These are phyloP conservation scores for Diplodus puntazzo DNA, from an alignment of 2,797 vertebrate genomes.

Conservation along the genomic window DNA sequence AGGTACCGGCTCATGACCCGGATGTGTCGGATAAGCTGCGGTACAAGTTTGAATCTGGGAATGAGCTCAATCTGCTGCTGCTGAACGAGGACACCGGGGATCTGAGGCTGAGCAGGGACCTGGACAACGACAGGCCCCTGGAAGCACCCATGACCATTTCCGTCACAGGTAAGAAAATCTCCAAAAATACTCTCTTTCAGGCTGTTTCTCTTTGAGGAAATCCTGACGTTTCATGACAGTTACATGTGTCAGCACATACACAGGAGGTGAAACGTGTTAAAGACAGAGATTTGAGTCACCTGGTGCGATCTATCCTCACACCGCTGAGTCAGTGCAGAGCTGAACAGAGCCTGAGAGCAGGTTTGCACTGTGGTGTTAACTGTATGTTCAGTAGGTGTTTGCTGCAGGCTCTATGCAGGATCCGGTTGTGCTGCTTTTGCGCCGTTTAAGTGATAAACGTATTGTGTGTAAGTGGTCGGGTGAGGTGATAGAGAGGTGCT, in stretches of 20 bases:
- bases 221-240: rapidly evolving
- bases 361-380: conserved; percentile 51
- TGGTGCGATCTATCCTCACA: conserved; percentile 8
- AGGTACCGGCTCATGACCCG: conserved; percentile 94
- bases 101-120: conserved; percentile 91
- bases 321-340: conserved; percentile 14
- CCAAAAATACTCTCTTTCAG: background rate
- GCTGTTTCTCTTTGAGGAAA: background rate
- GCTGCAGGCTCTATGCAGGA: conserved; percentile 77
- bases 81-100: conserved; percentile 93
- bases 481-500: conserved; percentile 63
- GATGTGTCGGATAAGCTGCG: conserved; percentile 94
- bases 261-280: background rate
- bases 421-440: conserved; percentile 83
- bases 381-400: conserved; percentile 54
- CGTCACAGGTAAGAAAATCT: conserved; percentile 90
- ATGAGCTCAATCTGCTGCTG: conserved; percentile 93
- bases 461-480: conserved; percentile 70
- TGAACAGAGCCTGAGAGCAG: conserved; percentile 20
- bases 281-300: conserved; percentile 3
- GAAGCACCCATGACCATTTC: conserved; percentile 97
- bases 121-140: conserved; percentile 95
- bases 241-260: background rate
- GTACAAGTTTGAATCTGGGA: conserved; percentile 94
- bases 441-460: conserved; percentile 66